Conservation (phyloP, 2,888 invertebrate species). For the Linnaemya tessellans region DNA sequence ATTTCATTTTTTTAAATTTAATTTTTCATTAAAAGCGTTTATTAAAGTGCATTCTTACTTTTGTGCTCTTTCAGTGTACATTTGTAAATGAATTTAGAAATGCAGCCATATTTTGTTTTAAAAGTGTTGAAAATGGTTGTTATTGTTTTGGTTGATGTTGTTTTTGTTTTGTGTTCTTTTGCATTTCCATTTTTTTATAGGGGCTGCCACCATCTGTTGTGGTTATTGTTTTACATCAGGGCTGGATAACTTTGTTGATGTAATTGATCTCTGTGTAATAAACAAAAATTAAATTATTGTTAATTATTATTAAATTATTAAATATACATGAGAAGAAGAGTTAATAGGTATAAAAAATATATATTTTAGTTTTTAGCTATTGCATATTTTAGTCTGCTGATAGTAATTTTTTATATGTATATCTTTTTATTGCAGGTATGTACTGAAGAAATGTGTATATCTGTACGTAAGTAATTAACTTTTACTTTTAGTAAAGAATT, state of each 20-base stretch:
- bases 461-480: not conserved
- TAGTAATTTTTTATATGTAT: not conserved
- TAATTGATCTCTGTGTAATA: not conserved
- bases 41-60: slow-evolving; percentile 13
- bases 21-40: slow-evolving; percentile 18
- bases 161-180: not conserved
- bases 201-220: slow-evolving; percentile 73
- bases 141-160: slow-evolving; percentile 26
- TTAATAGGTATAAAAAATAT: not conserved
- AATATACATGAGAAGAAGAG: not conserved
- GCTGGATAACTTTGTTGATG: not conserved
- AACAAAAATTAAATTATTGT: too few species aligned
- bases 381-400: not conserved
- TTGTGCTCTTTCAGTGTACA: not conserved
- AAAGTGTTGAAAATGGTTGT: slow-evolving; percentile 40
- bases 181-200: slow-evolving; percentile 37
- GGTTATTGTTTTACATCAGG: slow-evolving; percentile 27
- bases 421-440: slow-evolving; percentile 34
- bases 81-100: slow-evolving; percentile 45
- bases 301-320: not conserved
- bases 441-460: not conserved
- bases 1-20: slow-evolving; percentile 10
- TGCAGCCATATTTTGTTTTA: slow-evolving; percentile 55
- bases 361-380: not conserved
- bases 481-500: not conserved